Conservation (phyloP, 1,140 invertebrate genomes). For the Magallana gigas region DNA sequence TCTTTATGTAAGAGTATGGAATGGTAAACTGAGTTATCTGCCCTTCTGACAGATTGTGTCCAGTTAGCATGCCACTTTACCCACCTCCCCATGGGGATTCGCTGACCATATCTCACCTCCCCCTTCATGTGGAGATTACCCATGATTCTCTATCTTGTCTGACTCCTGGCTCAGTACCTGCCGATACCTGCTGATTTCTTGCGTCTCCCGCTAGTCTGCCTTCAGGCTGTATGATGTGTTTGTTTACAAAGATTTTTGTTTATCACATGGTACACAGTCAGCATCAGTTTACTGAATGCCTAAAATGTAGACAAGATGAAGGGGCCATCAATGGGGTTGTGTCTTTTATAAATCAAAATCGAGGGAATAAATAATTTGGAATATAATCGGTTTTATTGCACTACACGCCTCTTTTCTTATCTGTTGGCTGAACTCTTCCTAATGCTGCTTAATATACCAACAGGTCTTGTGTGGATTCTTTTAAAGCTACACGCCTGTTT, state of each 20-base stretch:
- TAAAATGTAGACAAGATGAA: slow-evolving; percentile 16
- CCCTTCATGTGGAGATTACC: not conserved
- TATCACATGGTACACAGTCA: not conserved
- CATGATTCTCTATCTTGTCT: slow-evolving; percentile 19
- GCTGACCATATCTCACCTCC: slow-evolving; percentile 9
- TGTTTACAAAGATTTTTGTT: slow-evolving; percentile 37
- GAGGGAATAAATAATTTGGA: not conserved
- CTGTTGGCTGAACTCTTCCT: not conserved
- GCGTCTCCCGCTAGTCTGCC: not conserved
- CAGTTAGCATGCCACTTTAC: slow-evolving; percentile 15
- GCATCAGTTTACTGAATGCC: slow-evolving; percentile 33
- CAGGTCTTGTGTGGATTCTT: not conserved
- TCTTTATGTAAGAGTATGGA: not conserved
- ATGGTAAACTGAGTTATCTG: slow-evolving; percentile 21
- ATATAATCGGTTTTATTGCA: not conserved
- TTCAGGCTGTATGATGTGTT: not conserved
- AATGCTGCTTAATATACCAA: not conserved
- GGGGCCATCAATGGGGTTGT: not conserved
- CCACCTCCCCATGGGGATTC: not conserved
- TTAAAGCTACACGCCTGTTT: not conserved
- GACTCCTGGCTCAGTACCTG: not conserved
- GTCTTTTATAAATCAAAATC: not conserved
- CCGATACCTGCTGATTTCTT: not conserved
- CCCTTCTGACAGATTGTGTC: slow-evolving; percentile 20
- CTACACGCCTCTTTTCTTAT: not conserved